Evolutionary conservation across 2,888 invertebrate species (phyloP), one percentile per base, ranked within the genome.

Genomic region (Escarpia spicata): DNA sequence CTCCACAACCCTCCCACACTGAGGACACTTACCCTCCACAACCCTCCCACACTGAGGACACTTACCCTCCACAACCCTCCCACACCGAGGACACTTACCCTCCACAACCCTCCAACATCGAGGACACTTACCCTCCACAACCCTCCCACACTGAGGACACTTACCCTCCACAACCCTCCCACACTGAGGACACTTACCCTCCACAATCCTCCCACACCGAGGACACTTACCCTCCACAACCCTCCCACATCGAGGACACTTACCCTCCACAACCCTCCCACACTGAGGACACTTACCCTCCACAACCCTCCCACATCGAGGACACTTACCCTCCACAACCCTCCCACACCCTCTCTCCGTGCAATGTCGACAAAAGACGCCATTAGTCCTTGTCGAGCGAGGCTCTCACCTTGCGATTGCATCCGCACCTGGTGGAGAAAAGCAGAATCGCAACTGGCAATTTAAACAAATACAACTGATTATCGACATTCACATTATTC

Each of bases 131-230:
- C 98, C 96, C 98, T 97, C 99, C 99, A 99, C 94, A 99, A 97
- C 45, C 99, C 99, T 93, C 97, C 97, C 92, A 98, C 95, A 92
- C 99, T n/a, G n/a, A n/a, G n/a, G n/a, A n/a, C n/a, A 94, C 96
- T 96, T 97, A 98, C 98, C 96, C 98, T 97, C 99, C 99, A 99
- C 94, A 99, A 97, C 45, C 99, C 99, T 93, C 97, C 97, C 92
- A 98, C 95, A 92, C 99, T n/a, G n/a, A n/a, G n/a, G n/a, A n/a
- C n/a, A 94, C 96, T 96, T 97, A 98, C 98, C 96, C 98, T 97
- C 99, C 99, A 99, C 94, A 99, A 97, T 45, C 99, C 99, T 93
- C 97, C 97, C 92, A 98, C 95, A 92, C 99, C 99, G n/a, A n/a
- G n/a, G n/a, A n/a, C n/a, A 94, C 96, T 96, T 97, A 98, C 98